phyloP scores from a whole-genome alignment of 2,888 invertebrate genomes.

The Hyles lineata region DNA sequence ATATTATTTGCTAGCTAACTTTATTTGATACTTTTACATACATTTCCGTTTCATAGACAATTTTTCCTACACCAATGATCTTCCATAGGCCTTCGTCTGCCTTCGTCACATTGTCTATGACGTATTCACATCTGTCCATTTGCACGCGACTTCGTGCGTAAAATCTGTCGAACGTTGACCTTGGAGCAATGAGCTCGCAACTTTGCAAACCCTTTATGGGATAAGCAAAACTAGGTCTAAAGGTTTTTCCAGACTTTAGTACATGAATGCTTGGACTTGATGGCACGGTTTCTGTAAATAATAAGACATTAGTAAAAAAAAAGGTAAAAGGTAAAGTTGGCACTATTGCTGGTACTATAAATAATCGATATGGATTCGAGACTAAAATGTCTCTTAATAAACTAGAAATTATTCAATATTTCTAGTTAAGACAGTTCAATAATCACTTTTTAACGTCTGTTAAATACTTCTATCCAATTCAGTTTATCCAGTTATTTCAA shows the following conservation, averaged over 20 bases:
- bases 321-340: background rate
- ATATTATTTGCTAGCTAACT: slow-evolving; percentile 9
- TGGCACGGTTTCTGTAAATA: slow-evolving; percentile 62
- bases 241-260: slow-evolving; percentile 52
- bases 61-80: slow-evolving; percentile 64
- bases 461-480: too few relatives aligned
- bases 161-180: slow-evolving; percentile 60
- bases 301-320: background rate
- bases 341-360: too few relatives aligned
- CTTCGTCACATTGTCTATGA: slow-evolving; percentile 58
- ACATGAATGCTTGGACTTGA: slow-evolving; percentile 36
- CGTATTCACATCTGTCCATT: slow-evolving; percentile 57
- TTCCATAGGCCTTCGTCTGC: slow-evolving; percentile 65
- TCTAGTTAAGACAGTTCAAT: too few relatives aligned
- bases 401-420: too few relatives aligned
- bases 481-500: too few relatives aligned
- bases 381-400: too few relatives aligned
- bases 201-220: slow-evolving; percentile 56
- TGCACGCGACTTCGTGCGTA: slow-evolving; percentile 52
- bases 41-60: slow-evolving; percentile 57
- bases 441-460: too few relatives aligned
- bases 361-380: too few relatives aligned
- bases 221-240: slow-evolving; percentile 60
- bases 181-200: slow-evolving; percentile 64
- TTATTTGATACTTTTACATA: slow-evolving; percentile 44